Percentiles rank a stretch among this genome's conserved stretches.
Conservation (phyloP, 2,797 vertebrate genomes). For the Galaxias olidus region DNA sequence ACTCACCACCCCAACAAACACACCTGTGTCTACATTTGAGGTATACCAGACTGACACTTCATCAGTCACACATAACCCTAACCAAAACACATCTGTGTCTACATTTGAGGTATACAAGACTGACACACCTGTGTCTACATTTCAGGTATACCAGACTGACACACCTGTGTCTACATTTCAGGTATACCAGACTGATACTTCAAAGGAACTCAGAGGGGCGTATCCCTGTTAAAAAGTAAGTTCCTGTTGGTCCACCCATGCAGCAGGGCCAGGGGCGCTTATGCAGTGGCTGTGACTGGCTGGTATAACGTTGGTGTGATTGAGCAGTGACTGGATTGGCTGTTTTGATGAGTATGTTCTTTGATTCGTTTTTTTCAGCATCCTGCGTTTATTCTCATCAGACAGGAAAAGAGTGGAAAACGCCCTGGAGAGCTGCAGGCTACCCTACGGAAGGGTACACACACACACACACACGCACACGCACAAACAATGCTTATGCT, state of each 20-base stretch:
- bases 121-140: not conserved
- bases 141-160: constrained; percentile 83
- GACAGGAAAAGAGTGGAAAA: constrained; percentile 96
- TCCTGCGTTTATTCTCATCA: constrained; percentile 92
- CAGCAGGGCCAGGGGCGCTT: too few relatives aligned
- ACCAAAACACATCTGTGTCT: not conserved
- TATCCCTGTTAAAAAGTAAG: constrained; percentile 98
- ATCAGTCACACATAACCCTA: not conserved
- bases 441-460: constrained; percentile 90
- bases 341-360: constrained; percentile 14
- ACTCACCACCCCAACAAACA: too few relatives aligned
- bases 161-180: constrained; percentile 30
- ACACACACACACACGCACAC: not conserved
- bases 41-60: too few relatives aligned
- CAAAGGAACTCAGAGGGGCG: constrained; percentile 91
- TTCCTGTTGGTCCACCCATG: constrained; percentile 6
- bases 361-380: constrained; percentile 71
- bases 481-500: not conserved
- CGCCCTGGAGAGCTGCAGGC: constrained; percentile 87
- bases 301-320: not conserved
- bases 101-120: too few relatives aligned
- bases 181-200: constrained; percentile 87
- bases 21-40: too few relatives aligned
- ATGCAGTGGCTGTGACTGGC: not conserved
- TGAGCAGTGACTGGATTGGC: not conserved